Evolutionary conservation across 2,888 invertebrate species (phyloP), one percentile per base, ranked within the genome.

Genomic region (Erebia epiphron): DNA sequence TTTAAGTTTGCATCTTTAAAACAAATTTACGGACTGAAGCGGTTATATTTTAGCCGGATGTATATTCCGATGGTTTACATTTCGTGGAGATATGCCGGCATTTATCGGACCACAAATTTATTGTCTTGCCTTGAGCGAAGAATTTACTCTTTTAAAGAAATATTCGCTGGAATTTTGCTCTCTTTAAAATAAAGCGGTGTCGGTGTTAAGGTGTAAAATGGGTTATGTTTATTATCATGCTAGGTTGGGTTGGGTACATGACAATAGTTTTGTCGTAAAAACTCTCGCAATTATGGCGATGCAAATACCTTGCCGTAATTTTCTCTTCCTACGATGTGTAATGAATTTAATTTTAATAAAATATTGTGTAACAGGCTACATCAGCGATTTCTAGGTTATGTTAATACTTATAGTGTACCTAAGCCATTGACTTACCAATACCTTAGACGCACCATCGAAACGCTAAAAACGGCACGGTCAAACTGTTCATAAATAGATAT

Each of bases 101-200:
- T 82, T 83, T 82, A 82, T 81, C 79, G 82, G 78, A 73, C 68
- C 77, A 76, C 78, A 79, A 62, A 81, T 81, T 83, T 81, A 81
- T 80, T 79, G 78, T 70, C 74, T 67, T 62, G 74, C 72, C 68
- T 70, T 70, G 70, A 73, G 68, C 70, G 67, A 65, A 60, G 74
- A 72, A 77, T 77, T 70, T 73, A 72, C 75, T 74, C 70, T 63
- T 74, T 70, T 73, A 68, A 77, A 71, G 71, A 70, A 72, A 73
- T 72, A 67, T 69, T 69, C 35, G 35, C 64, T 18, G 14, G 52
- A 52, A 65, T 65, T 69, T 60, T 13, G 65, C 65, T 65, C 41
- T 4, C 54, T 54, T 57, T 58, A 56, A 58, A 67, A 67, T 57
- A 67, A 57, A 21, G 26, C 46, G 16, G 52, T 21, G 64, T 4